These are phyloP conservation scores for Muscicapa comitata DNA, from an alignment of 2,797 vertebrate genomes.

Conservation along the genomic window DNA sequence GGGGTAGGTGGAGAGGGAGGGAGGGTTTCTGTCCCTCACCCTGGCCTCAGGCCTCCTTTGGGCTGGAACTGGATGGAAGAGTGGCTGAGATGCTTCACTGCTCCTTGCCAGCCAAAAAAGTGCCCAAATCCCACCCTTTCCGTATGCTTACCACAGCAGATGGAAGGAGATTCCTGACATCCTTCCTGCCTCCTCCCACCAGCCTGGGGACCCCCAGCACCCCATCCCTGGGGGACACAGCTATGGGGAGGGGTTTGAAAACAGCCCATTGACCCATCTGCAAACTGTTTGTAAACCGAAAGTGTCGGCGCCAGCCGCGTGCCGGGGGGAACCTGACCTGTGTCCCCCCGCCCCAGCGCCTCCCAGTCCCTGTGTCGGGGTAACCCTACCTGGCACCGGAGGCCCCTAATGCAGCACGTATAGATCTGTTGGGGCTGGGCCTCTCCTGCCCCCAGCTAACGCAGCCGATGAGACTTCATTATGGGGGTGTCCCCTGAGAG, in stretches of 20 bases:
- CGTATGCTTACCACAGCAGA: not conserved
- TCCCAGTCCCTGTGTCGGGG: slow-evolving; percentile 21
- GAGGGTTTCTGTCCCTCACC: not conserved
- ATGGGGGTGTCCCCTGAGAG: slow-evolving; percentile 26
- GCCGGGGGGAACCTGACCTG: not conserved
- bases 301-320: slow-evolving; percentile 63
- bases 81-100: not conserved
- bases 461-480: slow-evolving; percentile 61
- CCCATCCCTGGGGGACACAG: not conserved
- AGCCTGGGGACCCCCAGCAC: not conserved
- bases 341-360: not conserved
- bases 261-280: slow-evolving; percentile 60
- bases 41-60: not conserved
- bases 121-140: not conserved
- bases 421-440: slow-evolving; percentile 76
- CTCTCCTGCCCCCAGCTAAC: slow-evolving; percentile 36
- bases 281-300: slow-evolving; percentile 78
- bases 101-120: not conserved
- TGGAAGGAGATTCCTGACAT: not conserved
- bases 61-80: not conserved
- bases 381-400: slow-evolving; percentile 63
- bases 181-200: not conserved
- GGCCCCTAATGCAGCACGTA: slow-evolving; percentile 76
- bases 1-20: not conserved
- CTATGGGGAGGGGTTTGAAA: not conserved